Percentiles rank a stretch among this genome's conserved stretches.
Conservation (phyloP, 1,140 invertebrate genomes). For the Dreissena polymorpha region DNA sequence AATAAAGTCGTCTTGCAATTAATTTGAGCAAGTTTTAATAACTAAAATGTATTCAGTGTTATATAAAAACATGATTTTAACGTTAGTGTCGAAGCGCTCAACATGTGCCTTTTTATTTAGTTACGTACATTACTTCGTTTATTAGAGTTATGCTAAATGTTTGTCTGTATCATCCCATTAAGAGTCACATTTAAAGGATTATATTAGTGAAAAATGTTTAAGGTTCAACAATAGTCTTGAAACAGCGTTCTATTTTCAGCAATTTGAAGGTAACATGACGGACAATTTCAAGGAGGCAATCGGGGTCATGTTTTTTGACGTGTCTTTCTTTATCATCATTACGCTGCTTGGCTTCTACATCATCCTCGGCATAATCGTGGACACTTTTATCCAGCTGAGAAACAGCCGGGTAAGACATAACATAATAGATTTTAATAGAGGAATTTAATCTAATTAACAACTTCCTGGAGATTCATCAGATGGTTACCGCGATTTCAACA, state of each 20-base stretch:
- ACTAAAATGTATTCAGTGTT: neutral
- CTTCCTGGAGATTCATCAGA: neutral
- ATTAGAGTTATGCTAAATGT: neutral
- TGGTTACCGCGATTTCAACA: neutral
- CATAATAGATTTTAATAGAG: neutral
- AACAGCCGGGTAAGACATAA: constrained; percentile 70
- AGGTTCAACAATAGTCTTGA: neutral
- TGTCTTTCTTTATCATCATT: constrained; percentile 77
- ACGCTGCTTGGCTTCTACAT: constrained; percentile 77
- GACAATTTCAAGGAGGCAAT: constrained; percentile 51
- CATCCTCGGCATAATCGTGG: constrained; percentile 78
- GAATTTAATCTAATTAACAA: neutral
- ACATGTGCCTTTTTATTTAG: constrained; percentile 1
- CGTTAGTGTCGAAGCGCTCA: neutral
- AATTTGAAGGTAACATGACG: constrained; percentile 59
- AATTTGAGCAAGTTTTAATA: neutral
- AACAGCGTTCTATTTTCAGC: constrained; percentile 44
- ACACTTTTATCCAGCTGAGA: constrained; percentile 77
- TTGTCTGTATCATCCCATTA: neutral
- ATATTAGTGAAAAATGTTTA: neutral
- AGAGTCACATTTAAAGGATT: neutral
- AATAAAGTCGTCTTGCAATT: neutral
- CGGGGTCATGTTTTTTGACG: constrained; percentile 64
- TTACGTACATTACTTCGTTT: neutral
- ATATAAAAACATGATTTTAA: neutral